These are phyloP conservation scores for Lethrus apterus DNA, from an alignment of 1,140 invertebrate genomes.

Conservation along the genomic window DNA sequence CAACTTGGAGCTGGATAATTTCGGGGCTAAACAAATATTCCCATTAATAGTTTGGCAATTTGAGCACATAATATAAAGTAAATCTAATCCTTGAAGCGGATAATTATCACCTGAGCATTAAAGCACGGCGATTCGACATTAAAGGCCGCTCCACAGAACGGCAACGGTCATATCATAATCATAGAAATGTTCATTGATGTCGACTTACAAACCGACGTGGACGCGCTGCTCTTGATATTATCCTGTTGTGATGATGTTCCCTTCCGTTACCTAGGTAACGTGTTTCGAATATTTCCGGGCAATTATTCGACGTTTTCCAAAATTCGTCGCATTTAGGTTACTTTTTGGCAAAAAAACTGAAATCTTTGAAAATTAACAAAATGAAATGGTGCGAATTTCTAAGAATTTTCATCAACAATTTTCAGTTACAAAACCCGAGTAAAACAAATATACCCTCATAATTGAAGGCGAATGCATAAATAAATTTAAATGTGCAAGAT, in stretches of 20 bases:
- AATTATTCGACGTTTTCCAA: too few relatives aligned
- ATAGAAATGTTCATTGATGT: constrained; percentile 11
- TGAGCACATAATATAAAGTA: constrained; percentile 1
- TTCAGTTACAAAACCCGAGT: too few relatives aligned
- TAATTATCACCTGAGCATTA: constrained; percentile 3
- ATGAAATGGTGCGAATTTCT: too few relatives aligned
- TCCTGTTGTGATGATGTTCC: constrained; percentile 16
- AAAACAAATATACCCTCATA: constrained; percentile 12
- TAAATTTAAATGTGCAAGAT: constrained; percentile 16
- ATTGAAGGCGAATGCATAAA: constrained; percentile 13
- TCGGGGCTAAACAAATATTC: constrained; percentile 1
- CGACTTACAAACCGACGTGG: constrained; percentile 3
- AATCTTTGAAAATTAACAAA: too few relatives aligned
- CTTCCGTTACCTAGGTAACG: constrained; percentile 17
- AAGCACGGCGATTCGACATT: constrained; percentile 8
- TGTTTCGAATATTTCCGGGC: constrained; percentile 18
- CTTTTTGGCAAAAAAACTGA: too few relatives aligned
- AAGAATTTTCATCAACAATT: too few relatives aligned
- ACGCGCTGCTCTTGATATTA: constrained; percentile 9
- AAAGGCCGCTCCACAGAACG: background rate
- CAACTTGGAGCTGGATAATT: too few relatives aligned
- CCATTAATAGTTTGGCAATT: constrained; percentile 4
- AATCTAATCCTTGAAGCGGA: constrained; percentile 7
- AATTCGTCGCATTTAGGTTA: too few relatives aligned
- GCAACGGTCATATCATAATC: constrained; percentile 9